Conservation (phyloP, 2,113 vertebrate species). For the Sphaerodactylus townsendi region DNA sequence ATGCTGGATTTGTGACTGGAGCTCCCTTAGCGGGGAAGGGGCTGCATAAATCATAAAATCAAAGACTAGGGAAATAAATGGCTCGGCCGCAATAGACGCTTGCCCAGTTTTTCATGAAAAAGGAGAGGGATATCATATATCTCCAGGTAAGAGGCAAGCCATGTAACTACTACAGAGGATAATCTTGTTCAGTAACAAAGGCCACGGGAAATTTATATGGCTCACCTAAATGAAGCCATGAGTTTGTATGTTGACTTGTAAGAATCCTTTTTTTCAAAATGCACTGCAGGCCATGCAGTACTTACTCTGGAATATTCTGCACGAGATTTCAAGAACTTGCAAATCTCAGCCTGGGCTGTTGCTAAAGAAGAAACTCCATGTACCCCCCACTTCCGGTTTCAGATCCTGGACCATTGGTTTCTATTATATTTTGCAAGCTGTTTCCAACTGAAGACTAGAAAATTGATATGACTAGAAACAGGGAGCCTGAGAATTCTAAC, state of each 20-base stretch:
- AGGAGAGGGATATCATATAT: background rate
- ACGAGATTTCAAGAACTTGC: background rate
- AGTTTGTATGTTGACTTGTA: background rate
- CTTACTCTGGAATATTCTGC: background rate
- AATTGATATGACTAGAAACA: background rate
- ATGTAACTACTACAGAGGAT: background rate
- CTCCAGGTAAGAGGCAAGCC: background rate
- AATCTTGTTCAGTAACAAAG: background rate
- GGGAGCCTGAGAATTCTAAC: background rate
- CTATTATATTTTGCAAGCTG: background rate
- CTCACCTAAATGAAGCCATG: background rate
- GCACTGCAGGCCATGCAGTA: too few relatives aligned
- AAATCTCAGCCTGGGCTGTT: background rate
- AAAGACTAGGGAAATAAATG: background rate
- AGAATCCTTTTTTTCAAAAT: background rate
- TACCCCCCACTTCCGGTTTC: background rate
- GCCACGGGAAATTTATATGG: background rate
- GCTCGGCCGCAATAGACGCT: background rate
- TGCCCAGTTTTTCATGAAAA: background rate
- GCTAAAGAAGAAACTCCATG: background rate
- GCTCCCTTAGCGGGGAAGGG: background rate
- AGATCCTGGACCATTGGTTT: background rate
- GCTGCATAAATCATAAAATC: background rate
- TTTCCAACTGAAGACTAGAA: background rate
- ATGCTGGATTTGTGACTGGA: background rate